Percentiles rank a stretch among this genome's conserved stretches.
Evolutionary conservation across 2,888 invertebrate genomes (phyloP).

Genomic region (Himalopsyche kuldschensis): DNA sequence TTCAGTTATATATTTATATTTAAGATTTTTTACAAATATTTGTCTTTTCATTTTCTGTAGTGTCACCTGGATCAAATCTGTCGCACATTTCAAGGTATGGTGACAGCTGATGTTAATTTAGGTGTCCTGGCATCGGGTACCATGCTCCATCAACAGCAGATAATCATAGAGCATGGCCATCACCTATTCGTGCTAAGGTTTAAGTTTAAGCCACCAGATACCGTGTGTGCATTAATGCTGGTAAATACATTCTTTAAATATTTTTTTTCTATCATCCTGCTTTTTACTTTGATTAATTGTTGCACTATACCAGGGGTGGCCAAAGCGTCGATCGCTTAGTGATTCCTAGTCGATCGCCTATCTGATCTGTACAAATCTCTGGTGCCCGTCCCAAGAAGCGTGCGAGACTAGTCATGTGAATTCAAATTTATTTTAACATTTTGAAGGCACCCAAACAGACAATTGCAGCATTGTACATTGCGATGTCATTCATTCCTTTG

Average conservation of each 20-base stretch:
- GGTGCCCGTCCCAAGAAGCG: too few relatives aligned
- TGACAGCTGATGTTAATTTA: conserved; percentile 26
- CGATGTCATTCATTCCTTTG: too few relatives aligned
- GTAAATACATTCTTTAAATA: conserved; percentile 3
- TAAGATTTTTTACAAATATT: background rate
- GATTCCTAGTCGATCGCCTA: too few relatives aligned
- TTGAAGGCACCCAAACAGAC: too few relatives aligned
- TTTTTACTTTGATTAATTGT: too few relatives aligned
- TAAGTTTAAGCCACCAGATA: conserved; percentile 29
- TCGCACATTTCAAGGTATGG: conserved; percentile 15
- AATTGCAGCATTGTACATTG: too few relatives aligned
- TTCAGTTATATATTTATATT: background rate
- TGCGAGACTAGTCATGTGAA: too few relatives aligned
- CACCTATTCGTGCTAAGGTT: conserved; percentile 22
- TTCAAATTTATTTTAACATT: too few relatives aligned
- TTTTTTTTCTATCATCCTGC: too few relatives aligned
- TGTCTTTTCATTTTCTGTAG: background rate
- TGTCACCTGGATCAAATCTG: conserved; percentile 19
- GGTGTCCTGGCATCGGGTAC: conserved; percentile 6
- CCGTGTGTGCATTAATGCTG: conserved; percentile 25
- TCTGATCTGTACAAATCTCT: too few relatives aligned
- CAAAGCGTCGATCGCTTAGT: too few relatives aligned
- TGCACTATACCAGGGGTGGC: too few relatives aligned
- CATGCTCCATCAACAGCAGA: conserved; percentile 9
- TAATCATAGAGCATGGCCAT: conserved; percentile 23